Conservation (phyloP, 1,140 invertebrate species). For the Paralvinella palmiformis region DNA sequence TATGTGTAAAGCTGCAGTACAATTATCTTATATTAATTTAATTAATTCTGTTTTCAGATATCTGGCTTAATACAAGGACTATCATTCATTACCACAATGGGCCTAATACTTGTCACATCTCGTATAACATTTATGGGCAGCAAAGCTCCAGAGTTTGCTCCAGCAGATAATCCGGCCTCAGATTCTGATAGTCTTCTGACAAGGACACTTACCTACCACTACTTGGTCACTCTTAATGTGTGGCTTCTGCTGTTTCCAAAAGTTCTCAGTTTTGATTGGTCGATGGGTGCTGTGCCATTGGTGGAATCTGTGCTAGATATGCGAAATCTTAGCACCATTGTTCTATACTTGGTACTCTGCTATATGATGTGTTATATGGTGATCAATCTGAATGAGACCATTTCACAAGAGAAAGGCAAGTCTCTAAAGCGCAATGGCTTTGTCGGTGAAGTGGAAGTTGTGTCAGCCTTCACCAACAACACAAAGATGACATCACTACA, state of each 20-base stretch:
- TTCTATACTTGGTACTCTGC: conserved; percentile 62
- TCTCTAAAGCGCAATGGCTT: not conserved
- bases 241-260: conserved; percentile 84
- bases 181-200: conserved; percentile 69
- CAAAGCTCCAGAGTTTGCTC: conserved; percentile 89
- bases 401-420: not conserved
- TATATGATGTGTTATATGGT: conserved; percentile 26
- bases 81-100: conserved; percentile 66
- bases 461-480: not conserved
- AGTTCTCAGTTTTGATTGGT: conserved; percentile 95
- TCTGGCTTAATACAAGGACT: conserved; percentile 56
- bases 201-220: conserved; percentile 80
- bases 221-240: conserved; percentile 80
- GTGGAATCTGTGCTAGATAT: conserved; percentile 71
- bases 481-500: not conserved
- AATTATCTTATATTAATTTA: not conserved
- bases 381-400: not conserved
- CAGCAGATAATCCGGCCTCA: conserved; percentile 56
- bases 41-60: not conserved
- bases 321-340: conserved; percentile 74
- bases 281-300: conserved; percentile 93
- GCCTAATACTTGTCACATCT: conserved; percentile 63
- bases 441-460: too few species aligned
- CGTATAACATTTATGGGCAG: conserved; percentile 90
- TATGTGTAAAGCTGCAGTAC: conserved; percentile 59